phyloP scores from a whole-genome alignment of 2,888 invertebrate species.

The Pachydiplax longipennis region DNA sequence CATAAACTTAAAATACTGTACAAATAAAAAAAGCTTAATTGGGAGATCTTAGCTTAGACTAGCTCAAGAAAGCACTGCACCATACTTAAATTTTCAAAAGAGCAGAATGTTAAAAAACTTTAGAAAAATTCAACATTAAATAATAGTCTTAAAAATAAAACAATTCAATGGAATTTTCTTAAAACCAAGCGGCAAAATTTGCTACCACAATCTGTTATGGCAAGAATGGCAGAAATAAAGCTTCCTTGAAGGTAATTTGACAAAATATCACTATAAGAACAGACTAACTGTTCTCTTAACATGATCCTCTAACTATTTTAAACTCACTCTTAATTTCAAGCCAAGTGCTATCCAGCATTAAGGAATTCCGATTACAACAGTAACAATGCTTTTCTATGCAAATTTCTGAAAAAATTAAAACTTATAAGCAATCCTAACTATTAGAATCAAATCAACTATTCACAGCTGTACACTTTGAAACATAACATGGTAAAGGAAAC shows the following conservation, averaged over 20 bases:
- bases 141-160: neutral
- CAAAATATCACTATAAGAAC: neutral
- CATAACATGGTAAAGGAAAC: neutral
- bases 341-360: slow-evolving; percentile 14
- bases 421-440: neutral
- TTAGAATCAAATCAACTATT: neutral
- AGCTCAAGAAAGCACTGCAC: slow-evolving; percentile 26
- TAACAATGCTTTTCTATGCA: slow-evolving; percentile 11
- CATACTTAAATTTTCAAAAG: neutral
- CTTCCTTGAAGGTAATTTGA: neutral
- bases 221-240: slow-evolving; percentile 38
- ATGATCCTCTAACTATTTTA: neutral
- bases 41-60: slow-evolving; percentile 24
- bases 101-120: neutral
- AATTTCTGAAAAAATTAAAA: neutral
- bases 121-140: neutral
- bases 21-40: slow-evolving; percentile 2
- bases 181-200: neutral
- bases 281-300: neutral
- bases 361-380: neutral
- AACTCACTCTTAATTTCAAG: slow-evolving; percentile 11
- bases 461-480: neutral
- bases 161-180: neutral
- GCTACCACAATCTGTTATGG: slow-evolving; percentile 5
- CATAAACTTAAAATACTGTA: slow-evolving; percentile 32